Percentiles rank a stretch among this genome's conserved stretches.
Conservation (phyloP, 2,113 vertebrate genomes). For the Pampusana beccarii region DNA sequence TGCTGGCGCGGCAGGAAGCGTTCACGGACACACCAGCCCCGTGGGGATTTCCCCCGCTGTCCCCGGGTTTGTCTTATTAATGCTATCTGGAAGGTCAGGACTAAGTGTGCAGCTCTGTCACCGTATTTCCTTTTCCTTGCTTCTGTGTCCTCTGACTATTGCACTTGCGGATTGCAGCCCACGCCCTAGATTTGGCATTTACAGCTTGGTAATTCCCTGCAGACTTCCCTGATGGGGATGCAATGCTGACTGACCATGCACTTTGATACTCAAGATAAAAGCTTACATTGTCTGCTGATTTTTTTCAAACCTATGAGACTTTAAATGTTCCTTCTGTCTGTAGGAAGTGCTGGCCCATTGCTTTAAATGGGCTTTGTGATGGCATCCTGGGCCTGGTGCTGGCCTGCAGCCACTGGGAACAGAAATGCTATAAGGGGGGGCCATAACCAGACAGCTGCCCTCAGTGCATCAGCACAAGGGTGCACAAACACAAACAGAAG, state of each 20-base stretch:
- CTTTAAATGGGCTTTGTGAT: background rate
- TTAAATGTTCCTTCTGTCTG: background rate
- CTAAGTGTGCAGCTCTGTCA: background rate
- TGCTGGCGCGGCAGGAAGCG: background rate
- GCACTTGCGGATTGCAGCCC: background rate
- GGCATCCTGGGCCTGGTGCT: background rate
- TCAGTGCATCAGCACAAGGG: rapidly evolving
- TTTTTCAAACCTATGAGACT: background rate
- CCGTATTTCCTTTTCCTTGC: background rate
- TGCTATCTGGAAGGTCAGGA: background rate
- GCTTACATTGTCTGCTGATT: background rate
- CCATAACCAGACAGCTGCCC: background rate
- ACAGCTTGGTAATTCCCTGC: background rate
- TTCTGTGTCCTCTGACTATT: background rate
- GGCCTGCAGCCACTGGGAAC: background rate
- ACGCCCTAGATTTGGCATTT: background rate
- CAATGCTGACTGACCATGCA: background rate
- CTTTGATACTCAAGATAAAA: background rate
- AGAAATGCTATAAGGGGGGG: background rate
- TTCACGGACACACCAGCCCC: background rate
- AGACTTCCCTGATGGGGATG: background rate
- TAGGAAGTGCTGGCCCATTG: background rate
- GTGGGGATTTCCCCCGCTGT: background rate
- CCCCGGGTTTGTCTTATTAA: background rate
- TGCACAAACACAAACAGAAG: background rate